These are phyloP conservation scores for Danaus plexippus DNA, from an alignment of 1,140 invertebrate genomes.

Conservation along the genomic window DNA sequence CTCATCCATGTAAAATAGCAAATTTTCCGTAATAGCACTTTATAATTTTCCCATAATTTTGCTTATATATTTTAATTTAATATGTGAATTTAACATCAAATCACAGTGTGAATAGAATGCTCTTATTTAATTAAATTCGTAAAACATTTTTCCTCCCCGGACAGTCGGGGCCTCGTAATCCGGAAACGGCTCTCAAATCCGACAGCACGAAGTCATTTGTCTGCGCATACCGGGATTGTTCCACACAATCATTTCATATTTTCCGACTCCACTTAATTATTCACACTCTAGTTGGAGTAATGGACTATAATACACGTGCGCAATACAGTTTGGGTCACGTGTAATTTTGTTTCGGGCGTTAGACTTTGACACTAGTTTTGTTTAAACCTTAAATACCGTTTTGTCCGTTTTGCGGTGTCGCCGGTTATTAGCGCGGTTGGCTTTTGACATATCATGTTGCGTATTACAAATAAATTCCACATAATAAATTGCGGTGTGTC, in stretches of 20 bases:
- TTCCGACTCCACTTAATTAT: conserved; percentile 62
- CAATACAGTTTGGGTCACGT: no score
- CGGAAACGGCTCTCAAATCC: no score
- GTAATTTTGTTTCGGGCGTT: conserved; percentile 47
- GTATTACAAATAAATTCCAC: conserved; percentile 2
- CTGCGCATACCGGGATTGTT: conserved; percentile 31
- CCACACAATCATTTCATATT: conserved; percentile 62
- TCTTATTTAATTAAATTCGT: no score
- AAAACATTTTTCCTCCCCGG: no score
- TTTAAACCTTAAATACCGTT: conserved; percentile 36
- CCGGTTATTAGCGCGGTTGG: conserved; percentile 8
- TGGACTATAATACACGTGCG: conserved; percentile 37
- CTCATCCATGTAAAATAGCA: no score
- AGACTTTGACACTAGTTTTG: conserved; percentile 54
- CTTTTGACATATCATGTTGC: conserved; percentile 16
- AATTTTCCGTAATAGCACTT: no score
- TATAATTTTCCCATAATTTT: no score
- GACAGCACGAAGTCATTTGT: conserved; percentile 26
- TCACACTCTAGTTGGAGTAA: conserved; percentile 26
- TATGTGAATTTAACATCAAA: no score
- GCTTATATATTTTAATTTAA: no score
- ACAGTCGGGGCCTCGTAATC: no score
- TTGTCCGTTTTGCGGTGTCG: conserved; percentile 15
- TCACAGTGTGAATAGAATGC: no score
- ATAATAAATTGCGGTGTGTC: no score